Conservation (phyloP, 2,888 invertebrate genomes). For the Netelia fuscicornis region DNA sequence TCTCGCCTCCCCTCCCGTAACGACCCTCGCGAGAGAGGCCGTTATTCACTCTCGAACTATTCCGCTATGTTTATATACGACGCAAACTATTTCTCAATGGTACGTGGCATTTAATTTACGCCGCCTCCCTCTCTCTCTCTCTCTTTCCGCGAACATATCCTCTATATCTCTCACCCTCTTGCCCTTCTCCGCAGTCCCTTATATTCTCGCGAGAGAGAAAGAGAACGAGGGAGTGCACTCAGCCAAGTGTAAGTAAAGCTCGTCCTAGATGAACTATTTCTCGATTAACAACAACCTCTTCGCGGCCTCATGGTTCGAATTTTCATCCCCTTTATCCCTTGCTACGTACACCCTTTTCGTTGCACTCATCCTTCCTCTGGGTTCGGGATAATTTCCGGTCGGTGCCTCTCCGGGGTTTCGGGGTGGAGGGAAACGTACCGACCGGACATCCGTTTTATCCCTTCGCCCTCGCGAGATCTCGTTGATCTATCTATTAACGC, state of each 20-base stretch:
- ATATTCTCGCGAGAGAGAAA: constrained; percentile 51
- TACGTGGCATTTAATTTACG: constrained; percentile 73
- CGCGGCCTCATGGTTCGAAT: neutral
- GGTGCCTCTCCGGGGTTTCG: constrained; percentile 33
- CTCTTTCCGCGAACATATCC: constrained; percentile 59
- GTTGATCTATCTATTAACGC: constrained; percentile 9
- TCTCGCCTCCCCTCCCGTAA: constrained; percentile 68
- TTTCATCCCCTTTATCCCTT: neutral
- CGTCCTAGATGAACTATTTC: constrained; percentile 67
- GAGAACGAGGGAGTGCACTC: constrained; percentile 27
- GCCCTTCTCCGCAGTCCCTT: constrained; percentile 1
- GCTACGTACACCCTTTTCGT: neutral
- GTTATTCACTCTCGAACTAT: constrained; percentile 76
- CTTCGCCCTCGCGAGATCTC: constrained; percentile 17
- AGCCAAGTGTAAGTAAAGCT: constrained; percentile 44
- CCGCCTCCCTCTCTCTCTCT: constrained; percentile 25
- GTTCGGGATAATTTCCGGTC: constrained; percentile 57
- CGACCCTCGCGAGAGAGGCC: constrained; percentile 73
- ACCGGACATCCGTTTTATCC: constrained; percentile 31
- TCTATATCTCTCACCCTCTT: neutral
- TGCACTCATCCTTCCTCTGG: constrained; percentile 8
- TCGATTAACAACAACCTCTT: constrained; percentile 68
- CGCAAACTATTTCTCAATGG: constrained; percentile 73
- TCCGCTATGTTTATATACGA: constrained; percentile 72
- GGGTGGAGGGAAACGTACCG: too few relatives aligned